phyloP scores from a whole-genome alignment of 2,888 invertebrate genomes.

The Urechis unicinctus region DNA sequence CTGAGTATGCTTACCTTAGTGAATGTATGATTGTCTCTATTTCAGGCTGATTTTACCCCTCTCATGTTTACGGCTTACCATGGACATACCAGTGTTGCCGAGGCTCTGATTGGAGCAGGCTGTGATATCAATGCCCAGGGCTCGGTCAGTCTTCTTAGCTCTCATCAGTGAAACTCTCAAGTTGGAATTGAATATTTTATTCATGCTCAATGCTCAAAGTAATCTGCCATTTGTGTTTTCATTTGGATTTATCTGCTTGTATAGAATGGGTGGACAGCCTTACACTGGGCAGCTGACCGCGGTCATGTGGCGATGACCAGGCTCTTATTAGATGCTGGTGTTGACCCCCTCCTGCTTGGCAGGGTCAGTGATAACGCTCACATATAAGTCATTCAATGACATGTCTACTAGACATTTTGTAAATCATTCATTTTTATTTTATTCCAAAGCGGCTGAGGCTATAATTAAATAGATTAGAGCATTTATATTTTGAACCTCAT shows the following conservation, averaged over 20 bases:
- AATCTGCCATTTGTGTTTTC: constrained; percentile 13
- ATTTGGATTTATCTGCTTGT: neutral
- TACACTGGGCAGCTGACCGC: constrained; percentile 50
- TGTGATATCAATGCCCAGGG: constrained; percentile 43
- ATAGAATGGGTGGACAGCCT: constrained; percentile 48
- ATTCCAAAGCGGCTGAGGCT: too few relatives aligned
- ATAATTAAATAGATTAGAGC: too few relatives aligned
- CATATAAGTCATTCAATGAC: too few relatives aligned
- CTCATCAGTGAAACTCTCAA: too few relatives aligned
- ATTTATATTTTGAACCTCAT: too few relatives aligned
- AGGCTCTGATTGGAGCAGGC: constrained; percentile 35
- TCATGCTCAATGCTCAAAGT: constrained; percentile 40
- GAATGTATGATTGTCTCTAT: neutral
- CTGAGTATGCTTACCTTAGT: neutral
- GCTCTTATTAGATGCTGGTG: constrained; percentile 42
- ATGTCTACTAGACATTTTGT: too few relatives aligned
- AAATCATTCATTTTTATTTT: too few relatives aligned
- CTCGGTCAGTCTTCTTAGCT: constrained; percentile 42
- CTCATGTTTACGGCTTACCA: constrained; percentile 50
- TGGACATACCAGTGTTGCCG: constrained; percentile 43
- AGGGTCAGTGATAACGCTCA: constrained; percentile 33
- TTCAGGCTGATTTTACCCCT: constrained; percentile 48
- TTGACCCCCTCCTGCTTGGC: constrained; percentile 37
- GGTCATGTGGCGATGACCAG: constrained; percentile 42
- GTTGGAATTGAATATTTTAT: constrained; percentile 41